Conservation (phyloP, 2,113 vertebrate genomes). For the Sylvilagus bachmani region DNA sequence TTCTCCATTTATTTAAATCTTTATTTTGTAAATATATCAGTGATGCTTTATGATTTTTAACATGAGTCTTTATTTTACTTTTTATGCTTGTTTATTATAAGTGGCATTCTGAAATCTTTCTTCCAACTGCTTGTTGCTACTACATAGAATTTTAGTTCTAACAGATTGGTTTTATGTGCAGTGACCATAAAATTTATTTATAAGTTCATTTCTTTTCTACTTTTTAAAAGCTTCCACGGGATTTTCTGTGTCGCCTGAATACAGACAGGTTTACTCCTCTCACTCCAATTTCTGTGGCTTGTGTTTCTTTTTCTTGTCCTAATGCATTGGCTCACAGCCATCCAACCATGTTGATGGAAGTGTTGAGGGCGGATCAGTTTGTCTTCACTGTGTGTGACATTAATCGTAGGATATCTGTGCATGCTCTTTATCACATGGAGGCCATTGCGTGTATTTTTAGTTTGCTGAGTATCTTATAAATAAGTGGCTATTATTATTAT, state of each 20-base stretch:
- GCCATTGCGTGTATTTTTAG: not conserved
- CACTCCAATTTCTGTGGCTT: not conserved
- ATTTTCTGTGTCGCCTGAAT: not conserved
- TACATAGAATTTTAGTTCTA: not conserved
- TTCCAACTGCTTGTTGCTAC: not conserved
- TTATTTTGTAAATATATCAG: conserved; percentile 24
- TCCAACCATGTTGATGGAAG: too few relatives aligned
- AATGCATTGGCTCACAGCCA: not conserved
- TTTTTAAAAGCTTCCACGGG: not conserved
- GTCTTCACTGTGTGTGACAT: not conserved
- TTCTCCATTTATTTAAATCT: not conserved
- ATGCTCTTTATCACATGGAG: not conserved
- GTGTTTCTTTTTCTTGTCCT: conserved; percentile 13
- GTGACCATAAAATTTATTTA: not conserved
- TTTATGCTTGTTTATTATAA: not conserved
- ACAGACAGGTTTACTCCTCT: not conserved
- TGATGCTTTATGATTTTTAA: not conserved
- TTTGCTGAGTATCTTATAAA: not conserved
- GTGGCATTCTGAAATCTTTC: not conserved
- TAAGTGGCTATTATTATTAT: not conserved
- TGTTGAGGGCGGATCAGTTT: not conserved
- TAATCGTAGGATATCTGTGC: not conserved
- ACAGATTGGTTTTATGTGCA: not conserved
- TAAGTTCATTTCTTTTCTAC: not conserved
- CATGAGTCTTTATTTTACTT: conserved; percentile 1